These are phyloP conservation scores for Rhinatrema bivittatum DNA, from an alignment of 2,797 vertebrate species.

Conservation along the genomic window DNA sequence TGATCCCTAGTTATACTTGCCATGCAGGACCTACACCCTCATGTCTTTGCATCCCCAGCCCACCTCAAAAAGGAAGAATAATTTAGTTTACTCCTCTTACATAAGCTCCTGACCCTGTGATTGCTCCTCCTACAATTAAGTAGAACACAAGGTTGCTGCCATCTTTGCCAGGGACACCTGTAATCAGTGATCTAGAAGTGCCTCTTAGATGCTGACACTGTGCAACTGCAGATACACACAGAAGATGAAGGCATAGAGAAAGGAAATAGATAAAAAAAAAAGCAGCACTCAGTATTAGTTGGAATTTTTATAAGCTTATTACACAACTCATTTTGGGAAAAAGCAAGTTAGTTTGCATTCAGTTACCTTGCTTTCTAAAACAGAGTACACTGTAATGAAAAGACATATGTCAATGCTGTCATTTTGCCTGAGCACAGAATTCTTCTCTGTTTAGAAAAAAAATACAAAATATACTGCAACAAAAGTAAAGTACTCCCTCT, in stretches of 20 bases:
- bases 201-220: slow-evolving; percentile 51
- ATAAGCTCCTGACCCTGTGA: slow-evolving; percentile 60
- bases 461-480: too few relatives aligned
- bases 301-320: slow-evolving; percentile 22
- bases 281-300: slow-evolving; percentile 30
- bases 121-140: slow-evolving; percentile 69
- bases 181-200: slow-evolving; percentile 64
- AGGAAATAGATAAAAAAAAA: slow-evolving; percentile 34
- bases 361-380: slow-evolving; percentile 23
- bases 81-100: slow-evolving; percentile 54
- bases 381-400: neutral
- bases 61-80: slow-evolving; percentile 10
- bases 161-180: slow-evolving; percentile 59
- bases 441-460: too few relatives aligned
- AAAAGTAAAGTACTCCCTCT: too few relatives aligned
- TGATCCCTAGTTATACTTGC: too few relatives aligned
- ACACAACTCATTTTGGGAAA: slow-evolving; percentile 11
- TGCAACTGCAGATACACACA: slow-evolving; percentile 50
- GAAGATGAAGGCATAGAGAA: slow-evolving; percentile 36
- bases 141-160: slow-evolving; percentile 63
- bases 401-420: slow-evolving; percentile 29
- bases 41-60: slow-evolving; percentile 20
- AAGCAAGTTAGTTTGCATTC: slow-evolving; percentile 25
- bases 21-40: slow-evolving; percentile 9
- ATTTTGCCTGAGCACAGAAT: too few relatives aligned